phyloP scores from a whole-genome alignment of 2,113 vertebrate species.

The Hirundichthys speculiger region DNA sequence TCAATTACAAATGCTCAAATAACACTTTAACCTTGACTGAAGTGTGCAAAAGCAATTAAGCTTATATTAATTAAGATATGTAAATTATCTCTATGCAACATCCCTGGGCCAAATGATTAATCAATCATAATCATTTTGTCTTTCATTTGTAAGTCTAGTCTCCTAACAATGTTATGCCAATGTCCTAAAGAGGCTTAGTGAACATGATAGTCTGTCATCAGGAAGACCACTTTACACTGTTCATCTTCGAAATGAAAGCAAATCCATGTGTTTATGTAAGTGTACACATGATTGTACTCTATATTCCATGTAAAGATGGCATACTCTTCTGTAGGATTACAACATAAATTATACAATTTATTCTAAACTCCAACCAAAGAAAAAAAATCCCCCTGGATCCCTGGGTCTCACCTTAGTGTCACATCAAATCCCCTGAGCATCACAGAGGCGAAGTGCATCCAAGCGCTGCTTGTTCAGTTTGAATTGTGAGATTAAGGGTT shows the following conservation, averaged over 20 bases:
- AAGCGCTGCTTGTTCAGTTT: too few relatives aligned
- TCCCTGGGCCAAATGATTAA: constrained; percentile 59
- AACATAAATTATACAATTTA: too few relatives aligned
- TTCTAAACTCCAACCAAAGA: too few relatives aligned
- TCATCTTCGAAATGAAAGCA: neutral
- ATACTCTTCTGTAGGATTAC: neutral
- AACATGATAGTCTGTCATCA: constrained; percentile 20
- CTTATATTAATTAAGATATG: constrained; percentile 70
- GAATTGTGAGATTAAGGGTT: too few relatives aligned
- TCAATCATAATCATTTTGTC: constrained; percentile 60
- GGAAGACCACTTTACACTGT: neutral
- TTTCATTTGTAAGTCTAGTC: constrained; percentile 46
- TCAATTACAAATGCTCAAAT: constrained; percentile 71
- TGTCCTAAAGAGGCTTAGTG: constrained; percentile 24
- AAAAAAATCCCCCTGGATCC: too few relatives aligned
- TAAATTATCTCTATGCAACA: constrained; percentile 71
- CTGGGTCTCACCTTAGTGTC: too few relatives aligned
- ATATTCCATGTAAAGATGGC: neutral
- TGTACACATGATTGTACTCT: too few relatives aligned
- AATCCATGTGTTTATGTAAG: neutral
- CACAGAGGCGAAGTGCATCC: too few relatives aligned
- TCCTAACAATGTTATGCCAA: constrained; percentile 8
- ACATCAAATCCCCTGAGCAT: too few relatives aligned
- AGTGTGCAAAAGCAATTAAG: constrained; percentile 65
- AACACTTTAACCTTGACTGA: constrained; percentile 79